Evolutionary conservation across 2,113 vertebrate species (phyloP).

Genomic region (Corvus moneduloides): DNA sequence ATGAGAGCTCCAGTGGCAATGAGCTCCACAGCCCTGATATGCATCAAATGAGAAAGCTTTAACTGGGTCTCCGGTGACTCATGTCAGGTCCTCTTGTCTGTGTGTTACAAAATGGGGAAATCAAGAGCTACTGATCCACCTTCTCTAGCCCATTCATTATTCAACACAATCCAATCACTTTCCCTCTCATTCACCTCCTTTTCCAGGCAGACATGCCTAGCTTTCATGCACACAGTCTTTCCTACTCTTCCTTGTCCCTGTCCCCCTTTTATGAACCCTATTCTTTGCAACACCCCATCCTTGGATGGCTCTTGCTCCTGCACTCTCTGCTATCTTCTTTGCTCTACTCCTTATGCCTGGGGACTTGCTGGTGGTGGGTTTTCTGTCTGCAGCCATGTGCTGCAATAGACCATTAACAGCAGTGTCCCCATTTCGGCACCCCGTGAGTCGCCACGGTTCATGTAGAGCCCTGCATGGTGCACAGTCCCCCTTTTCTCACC

Average conservation of each 20-base stretch:
- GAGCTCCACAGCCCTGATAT: conserved; percentile 37
- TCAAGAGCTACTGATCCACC: conserved; percentile 55
- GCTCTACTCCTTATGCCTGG: background rate
- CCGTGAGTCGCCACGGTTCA: background rate
- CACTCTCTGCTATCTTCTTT: background rate
- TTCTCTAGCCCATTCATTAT: conserved; percentile 58
- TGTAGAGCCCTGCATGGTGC: background rate
- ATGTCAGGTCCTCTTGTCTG: conserved; percentile 50
- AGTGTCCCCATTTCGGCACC: background rate
- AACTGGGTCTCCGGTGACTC: conserved; percentile 55
- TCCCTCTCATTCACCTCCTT: conserved; percentile 24
- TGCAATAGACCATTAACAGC: background rate
- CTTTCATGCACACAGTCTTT: background rate
- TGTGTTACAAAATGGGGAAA: conserved; percentile 55
- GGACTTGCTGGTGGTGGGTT: background rate
- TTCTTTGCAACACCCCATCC: background rate
- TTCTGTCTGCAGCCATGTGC: background rate
- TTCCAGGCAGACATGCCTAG: background rate
- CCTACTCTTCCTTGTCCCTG: background rate
- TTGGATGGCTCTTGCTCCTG: background rate
- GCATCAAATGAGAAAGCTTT: conserved; percentile 46
- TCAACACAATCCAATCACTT: conserved; percentile 26
- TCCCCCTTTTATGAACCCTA: background rate
- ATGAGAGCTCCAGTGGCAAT: conserved; percentile 21
- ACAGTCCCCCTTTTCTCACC: background rate